Percentiles rank a stretch among this genome's conserved stretches.
These are phyloP conservation scores for Fistularia tabacaria DNA, from an alignment of 2,797 vertebrate species.

Conservation along the genomic window DNA sequence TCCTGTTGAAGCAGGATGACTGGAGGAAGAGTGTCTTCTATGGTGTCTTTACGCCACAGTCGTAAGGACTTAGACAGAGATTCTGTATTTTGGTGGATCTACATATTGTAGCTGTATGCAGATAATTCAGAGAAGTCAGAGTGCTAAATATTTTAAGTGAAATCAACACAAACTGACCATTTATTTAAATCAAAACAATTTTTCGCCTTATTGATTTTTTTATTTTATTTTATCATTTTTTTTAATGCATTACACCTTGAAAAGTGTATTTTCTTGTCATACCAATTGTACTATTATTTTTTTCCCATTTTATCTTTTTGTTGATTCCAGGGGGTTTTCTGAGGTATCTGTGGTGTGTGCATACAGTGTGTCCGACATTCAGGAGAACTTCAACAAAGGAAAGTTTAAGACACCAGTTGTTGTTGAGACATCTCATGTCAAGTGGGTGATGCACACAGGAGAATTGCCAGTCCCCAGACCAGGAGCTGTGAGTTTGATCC, in stretches of 20 bases:
- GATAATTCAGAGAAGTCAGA: not conserved
- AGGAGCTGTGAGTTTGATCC: slow-evolving; percentile 78
- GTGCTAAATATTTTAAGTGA: not conserved
- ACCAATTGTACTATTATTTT: not conserved
- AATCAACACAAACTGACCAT: too few species aligned
- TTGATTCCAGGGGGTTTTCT: slow-evolving; percentile 60
- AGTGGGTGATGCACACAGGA: slow-evolving; percentile 74
- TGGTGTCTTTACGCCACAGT: slow-evolving; percentile 75
- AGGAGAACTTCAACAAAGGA: slow-evolving; percentile 71
- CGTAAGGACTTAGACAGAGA: slow-evolving; percentile 57
- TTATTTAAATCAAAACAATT: too few species aligned
- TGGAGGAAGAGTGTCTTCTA: slow-evolving; percentile 79
- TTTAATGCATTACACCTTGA: too few species aligned
- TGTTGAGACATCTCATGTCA: slow-evolving; percentile 66
- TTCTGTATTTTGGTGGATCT: slow-evolving; percentile 4
- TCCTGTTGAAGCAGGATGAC: slow-evolving; percentile 70
- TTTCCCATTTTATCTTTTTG: slow-evolving; percentile 1
- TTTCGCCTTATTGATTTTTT: too few species aligned
- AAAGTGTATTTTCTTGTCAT: too few species aligned
- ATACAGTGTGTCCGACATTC: slow-evolving; percentile 57
- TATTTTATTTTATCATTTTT: too few species aligned
- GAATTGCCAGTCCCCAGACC: slow-evolving; percentile 76
- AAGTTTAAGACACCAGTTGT: slow-evolving; percentile 74
- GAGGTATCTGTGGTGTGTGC: slow-evolving; percentile 72
- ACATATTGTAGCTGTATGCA: not conserved